Evolutionary conservation across 2,888 invertebrate genomes (phyloP), one percentile per base, ranked within the genome.

Genomic region (Punctoribates punctum): DNA sequence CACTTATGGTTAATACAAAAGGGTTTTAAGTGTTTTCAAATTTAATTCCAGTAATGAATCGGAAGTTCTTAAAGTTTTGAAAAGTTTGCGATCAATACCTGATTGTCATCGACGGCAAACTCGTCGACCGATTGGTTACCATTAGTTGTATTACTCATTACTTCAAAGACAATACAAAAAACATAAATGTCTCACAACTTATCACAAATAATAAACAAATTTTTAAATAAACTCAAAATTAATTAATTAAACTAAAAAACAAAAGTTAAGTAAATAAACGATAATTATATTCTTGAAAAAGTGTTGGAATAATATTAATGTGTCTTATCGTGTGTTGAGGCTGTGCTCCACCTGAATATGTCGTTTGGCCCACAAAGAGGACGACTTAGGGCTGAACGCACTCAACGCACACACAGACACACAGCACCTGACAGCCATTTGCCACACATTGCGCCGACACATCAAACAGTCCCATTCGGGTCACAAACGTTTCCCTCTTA

Each of bases 351-450:
- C 67, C 67, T 67, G 67, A 67, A 67, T 38, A 38, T 38, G 34
- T 34, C 27, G 38, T 67, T 38, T 67, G 67, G 67, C 67, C 67
- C 67, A 67, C 67, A 67, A 67, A 67, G 67, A 67, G 67, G 67
- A 67, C 67, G 67, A 38, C 62, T 27, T 25, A 17, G 62, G 62
- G 27, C 15, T 13, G 27, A 62, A 34, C 27, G 34, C 27, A 27
- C 29, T 15, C 34, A 17, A n/a, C n/a, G n/a, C n/a, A n/a, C n/a
- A n/a, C n/a, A n/a, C n/a, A n/a, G n/a, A n/a, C n/a, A n/a, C n/a
- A n/a, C n/a, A n/a, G n/a, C n/a, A n/a, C n/a, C n/a, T n/a, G n/a
- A 62, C 29, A 17, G 27, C 34, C n/a, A 62, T 29, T 27, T 17
- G 62, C 29, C 62, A 11, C 15, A 62, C 62, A 29, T 25, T 62